These are phyloP conservation scores for Cerceris rybyensis DNA, from an alignment of 2,888 invertebrate species.

Conservation along the genomic window DNA sequence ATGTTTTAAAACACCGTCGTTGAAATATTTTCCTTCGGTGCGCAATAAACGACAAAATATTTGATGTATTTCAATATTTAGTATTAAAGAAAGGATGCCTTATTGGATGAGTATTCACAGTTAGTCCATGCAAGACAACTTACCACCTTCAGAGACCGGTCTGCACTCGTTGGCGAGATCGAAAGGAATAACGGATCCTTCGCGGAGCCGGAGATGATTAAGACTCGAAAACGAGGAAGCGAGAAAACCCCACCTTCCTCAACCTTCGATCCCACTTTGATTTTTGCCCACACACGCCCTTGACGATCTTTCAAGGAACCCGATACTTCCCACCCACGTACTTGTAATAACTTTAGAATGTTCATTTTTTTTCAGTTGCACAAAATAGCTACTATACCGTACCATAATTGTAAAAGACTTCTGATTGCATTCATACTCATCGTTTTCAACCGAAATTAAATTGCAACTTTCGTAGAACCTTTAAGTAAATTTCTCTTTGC, in stretches of 20 bases:
- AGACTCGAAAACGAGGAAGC: conserved; percentile 29
- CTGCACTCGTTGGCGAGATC: conserved; percentile 29
- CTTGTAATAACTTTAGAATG: neutral
- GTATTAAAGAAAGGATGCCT: neutral
- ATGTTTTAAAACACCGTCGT: neutral
- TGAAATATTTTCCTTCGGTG: too few relatives aligned
- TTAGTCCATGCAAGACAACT: neutral
- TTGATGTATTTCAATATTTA: neutral
- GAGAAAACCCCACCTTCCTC: conserved; percentile 37
- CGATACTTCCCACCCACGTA: conserved; percentile 54
- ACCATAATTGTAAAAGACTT: too few relatives aligned
- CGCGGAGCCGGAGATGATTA: conserved; percentile 43
- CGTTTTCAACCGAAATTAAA: too few relatives aligned
- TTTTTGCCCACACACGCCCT: conserved; percentile 71
- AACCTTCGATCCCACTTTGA: conserved; percentile 62
- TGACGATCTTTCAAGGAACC: conserved; percentile 53
- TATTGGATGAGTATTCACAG: neutral
- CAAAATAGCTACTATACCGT: neutral
- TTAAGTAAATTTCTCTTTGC: too few relatives aligned
- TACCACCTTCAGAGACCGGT: neutral
- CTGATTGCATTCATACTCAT: too few relatives aligned
- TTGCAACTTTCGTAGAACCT: too few relatives aligned
- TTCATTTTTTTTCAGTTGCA: conserved; percentile 1
- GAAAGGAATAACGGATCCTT: conserved; percentile 53
- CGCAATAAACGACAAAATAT: too few relatives aligned